Evolutionary conservation across 2,888 invertebrate species (phyloP), one percentile per base, ranked within the genome.

Genomic region (Iselma pallidipennis): DNA sequence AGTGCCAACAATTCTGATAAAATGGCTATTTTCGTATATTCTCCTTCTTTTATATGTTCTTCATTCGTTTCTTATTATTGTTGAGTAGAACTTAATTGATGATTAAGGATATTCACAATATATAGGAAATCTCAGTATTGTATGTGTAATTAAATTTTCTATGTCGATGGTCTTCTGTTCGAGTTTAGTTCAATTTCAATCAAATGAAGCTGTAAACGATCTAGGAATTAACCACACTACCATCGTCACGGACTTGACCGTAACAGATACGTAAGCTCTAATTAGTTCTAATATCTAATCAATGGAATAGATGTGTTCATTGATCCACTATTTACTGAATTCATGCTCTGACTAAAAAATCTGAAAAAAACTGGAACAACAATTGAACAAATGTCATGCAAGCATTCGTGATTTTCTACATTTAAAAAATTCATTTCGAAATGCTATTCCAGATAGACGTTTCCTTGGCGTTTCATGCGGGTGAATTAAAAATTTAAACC

Each of bases 1-100:
- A 63, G 55, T 59, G 63, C 63, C 63, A 63, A 48, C 59, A 45
- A 29, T 63, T 51, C 50, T 56, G 63, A 63, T 63, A 63, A 63
- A 63, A 48, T 53, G n/a, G 48, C 37, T 16, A 52, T 49, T 55
- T 45, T 45, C 45, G 21, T 45, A 21, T 45, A 45, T 49, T 49
- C 53, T 31, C 53, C 33, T 28, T 59, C 48, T 59, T 53, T 49
- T 59, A 54, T 25, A 55, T 52, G 55, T 55, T 45, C 31, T 51
- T 48, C 56, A 26, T 55, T 52, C 21, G 10, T 29, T 29, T 51
- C 45, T 1, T 37, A 37, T 37, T 51, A 31, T 26, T 23, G 28
- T 31, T 28, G 16, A 29, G 5, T 29, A 19, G 52, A 31, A 21
- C 16, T 29, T 51, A 50, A 49, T 50, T 28, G 29, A 50, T 28